Evolutionary conservation across 2,888 invertebrate genomes (phyloP).

Genomic region (Sarcophaga subvicina): DNA sequence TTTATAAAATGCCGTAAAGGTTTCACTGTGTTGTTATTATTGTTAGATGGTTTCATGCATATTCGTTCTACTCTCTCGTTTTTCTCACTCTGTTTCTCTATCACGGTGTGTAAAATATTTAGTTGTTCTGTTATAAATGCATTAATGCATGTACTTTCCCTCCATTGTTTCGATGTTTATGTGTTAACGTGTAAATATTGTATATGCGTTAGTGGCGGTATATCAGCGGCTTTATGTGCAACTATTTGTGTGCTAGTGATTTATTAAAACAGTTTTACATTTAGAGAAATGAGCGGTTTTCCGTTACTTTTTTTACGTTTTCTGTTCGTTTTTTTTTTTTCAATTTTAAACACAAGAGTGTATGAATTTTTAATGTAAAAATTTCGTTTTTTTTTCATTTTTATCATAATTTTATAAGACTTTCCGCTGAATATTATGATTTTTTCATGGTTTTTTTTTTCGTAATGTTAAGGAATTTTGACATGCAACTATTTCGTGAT

Average conservation of each 20-base stretch:
- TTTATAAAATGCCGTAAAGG: background rate
- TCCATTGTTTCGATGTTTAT: background rate
- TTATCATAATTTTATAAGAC: slow-evolving; percentile 61
- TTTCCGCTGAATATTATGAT: slow-evolving; percentile 43
- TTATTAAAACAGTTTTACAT: slow-evolving; percentile 49
- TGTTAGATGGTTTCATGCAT: slow-evolving; percentile 36
- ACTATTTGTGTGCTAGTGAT: slow-evolving; percentile 17
- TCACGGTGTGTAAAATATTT: background rate
- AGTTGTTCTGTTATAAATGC: background rate
- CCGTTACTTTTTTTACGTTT: slow-evolving; percentile 37
- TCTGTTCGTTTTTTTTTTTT: slow-evolving; percentile 22
- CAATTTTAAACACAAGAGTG: background rate
- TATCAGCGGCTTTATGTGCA: background rate
- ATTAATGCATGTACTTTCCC: too few relatives aligned
- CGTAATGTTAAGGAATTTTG: slow-evolving; percentile 4
- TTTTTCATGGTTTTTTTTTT: slow-evolving; percentile 7
- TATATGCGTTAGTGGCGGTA: background rate
- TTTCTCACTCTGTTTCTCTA: too few relatives aligned
- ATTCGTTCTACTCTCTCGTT: slow-evolving; percentile 10
- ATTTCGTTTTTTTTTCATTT: background rate
- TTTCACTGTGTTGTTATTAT: slow-evolving; percentile 16
- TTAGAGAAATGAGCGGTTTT: slow-evolving; percentile 51
- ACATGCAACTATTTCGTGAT: slow-evolving; percentile 58
- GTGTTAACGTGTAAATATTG: background rate
- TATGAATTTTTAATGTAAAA: slow-evolving; percentile 40